These are phyloP conservation scores for Drosophila antonietae DNA, from an alignment of 2,888 invertebrate genomes.

Conservation along the genomic window DNA sequence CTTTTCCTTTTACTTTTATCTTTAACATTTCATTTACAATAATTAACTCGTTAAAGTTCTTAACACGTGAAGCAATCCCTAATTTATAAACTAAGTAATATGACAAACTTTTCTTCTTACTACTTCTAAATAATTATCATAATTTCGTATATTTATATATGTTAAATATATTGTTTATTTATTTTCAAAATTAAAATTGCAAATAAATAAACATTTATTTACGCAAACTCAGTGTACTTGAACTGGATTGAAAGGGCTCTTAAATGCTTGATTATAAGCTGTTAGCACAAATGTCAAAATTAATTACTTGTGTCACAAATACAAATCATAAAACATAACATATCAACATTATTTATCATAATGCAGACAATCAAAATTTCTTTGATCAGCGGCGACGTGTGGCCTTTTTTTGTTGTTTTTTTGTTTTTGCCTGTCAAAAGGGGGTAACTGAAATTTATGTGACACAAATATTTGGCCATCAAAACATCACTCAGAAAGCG, in stretches of 20 bases:
- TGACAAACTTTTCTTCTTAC: no score
- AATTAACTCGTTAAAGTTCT: no score
- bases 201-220: not conserved
- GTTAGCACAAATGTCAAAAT: conserved; percentile 77
- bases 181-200: no score
- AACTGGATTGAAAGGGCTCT: not conserved
- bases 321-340: conserved; percentile 68
- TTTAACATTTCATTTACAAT: no score
- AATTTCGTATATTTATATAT: no score
- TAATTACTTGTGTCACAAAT: conserved; percentile 76
- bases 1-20: no score
- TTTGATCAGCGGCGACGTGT: conserved; percentile 75
- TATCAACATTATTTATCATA: conserved; percentile 74
- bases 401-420: conserved; percentile 34
- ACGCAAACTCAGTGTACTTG: not conserved
- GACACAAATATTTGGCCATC: conserved; percentile 73
- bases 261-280: conserved; percentile 73
- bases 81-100: no score
- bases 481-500: conserved; percentile 52
- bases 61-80: no score
- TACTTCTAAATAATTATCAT: no score
- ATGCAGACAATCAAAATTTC: conserved; percentile 67
- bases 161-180: no score
- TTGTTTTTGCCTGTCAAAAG: conserved; percentile 49
- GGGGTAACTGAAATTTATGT: conserved; percentile 68